Base-by-base conservation (phyloP, 2,888 invertebrate species). In the Liodrosophila aerea region DNA sequence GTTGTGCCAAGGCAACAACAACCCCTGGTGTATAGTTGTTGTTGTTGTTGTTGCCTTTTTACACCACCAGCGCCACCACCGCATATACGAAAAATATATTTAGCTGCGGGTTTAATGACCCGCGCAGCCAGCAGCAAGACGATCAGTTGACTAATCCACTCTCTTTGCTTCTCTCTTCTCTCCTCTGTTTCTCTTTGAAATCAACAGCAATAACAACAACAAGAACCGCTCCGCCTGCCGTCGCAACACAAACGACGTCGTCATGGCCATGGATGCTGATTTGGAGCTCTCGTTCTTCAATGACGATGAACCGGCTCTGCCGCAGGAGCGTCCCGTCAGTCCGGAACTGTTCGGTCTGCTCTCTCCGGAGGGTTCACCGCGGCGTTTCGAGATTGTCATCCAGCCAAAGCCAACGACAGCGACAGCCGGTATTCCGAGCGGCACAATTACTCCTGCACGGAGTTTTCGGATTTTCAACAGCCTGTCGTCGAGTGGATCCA, bases 401-500 rank as follows among this genome's bases (percentile, higher is more conserved):
- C 78, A 86, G 52, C 64, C 65, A 8, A 78, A 84, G 59, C 41
- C 58, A 30, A 65, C 69, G 11, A 15, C 43, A 8, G 43, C 49
- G 36, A 45, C 43, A 11, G 30, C 39, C 9, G 64, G 27, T 34
- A 15, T 27, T 27, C 39, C n/a, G 9, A 9, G 11, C 13, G n/a
- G 9, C 22, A n/a, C 45, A 52, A 58, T 52, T 2, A 86, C 85
- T 18, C 83, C 89, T 13, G 84, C 87, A 4, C 88, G 87, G 61
- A 83, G 83, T 51, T 89, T 90, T 64, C 86, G 87, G 39, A 86
- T 91, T 7, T 91, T 91, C 60, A 90, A 91, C 36, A 92, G 91
- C 61, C 88, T 92, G 13, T 92, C 92, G 3, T 88, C 89, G 3
- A 60, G 54, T 9, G 91, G 91, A 29, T 93, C 93, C 27, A 90